phyloP scores from a whole-genome alignment of 2,113 vertebrate species.

The human (Homo sapiens) region GRCh38 chr5:32086001-32086500 shows the following conservation, averaged over 20 bases:
- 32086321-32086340: background rate
- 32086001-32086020: background rate
- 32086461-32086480: background rate
- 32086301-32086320: accelerated
- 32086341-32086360: background rate
- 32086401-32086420: too few species aligned
- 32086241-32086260: background rate
- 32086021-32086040: background rate
- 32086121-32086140: accelerated
- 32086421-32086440: too few species aligned
- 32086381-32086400: background rate
- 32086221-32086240: too few species aligned
- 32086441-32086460: too few species aligned
- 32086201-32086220: background rate
- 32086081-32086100: background rate
- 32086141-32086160: background rate
- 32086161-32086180: background rate
- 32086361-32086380: background rate
- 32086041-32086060: accelerated
- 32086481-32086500: background rate
- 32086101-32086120: accelerated
- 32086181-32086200: background rate
- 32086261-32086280: background rate
- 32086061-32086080: background rate
- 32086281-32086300: background rate